Evolutionary conservation across 2,888 invertebrate species (phyloP), one percentile per base, ranked within the genome.

Genomic region (Drosophila mercatorum): DNA sequence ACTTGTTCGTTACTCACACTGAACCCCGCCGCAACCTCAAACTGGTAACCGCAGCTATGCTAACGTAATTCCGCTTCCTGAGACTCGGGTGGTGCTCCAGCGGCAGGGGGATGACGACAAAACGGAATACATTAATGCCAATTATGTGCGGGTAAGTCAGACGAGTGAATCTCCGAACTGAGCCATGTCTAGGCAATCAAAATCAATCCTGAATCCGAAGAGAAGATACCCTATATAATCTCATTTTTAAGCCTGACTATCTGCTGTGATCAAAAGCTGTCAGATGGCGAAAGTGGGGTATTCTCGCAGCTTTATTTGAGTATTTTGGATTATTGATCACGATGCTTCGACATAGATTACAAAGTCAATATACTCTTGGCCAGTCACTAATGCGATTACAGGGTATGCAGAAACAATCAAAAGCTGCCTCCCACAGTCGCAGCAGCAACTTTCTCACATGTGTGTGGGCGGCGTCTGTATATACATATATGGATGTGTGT

Each of bases 121-220:
- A 73, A 95, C 96, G 58, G 97, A 97, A 93, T 98, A 98, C 91
- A 98, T 98, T 82, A 98, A 98, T 91, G 98, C 98, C 74, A 98
- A 97, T 93, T 98, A 95, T 93, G 96, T 98, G 80, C 96, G 96
- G 93, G 98, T 98, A 93, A 95, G 95, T 93, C 74, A 75, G 63
- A 66, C 47, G 57, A 38, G 31, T 17, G 64, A 47, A 38, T 43
- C 34, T 17, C 51, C 68, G 46, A 12, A 38, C n/a, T 31, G 51
- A 64, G 44, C 63, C 40, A 65, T n/a, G 41, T 11, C 40, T 26
- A 40, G 14, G 10, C 31, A 34, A 22, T 46, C 10, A 46, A 47
- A 53, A 10, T 22, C 36, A 10, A 17, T 41, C n/a, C 4, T 0
- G 28, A 40, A n/a, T 2, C 11, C 34, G 34, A 51, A 12, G 12